Base-by-base conservation (phyloP, 2,113 vertebrate genomes). In the Scartelaos histophorus region DNA sequence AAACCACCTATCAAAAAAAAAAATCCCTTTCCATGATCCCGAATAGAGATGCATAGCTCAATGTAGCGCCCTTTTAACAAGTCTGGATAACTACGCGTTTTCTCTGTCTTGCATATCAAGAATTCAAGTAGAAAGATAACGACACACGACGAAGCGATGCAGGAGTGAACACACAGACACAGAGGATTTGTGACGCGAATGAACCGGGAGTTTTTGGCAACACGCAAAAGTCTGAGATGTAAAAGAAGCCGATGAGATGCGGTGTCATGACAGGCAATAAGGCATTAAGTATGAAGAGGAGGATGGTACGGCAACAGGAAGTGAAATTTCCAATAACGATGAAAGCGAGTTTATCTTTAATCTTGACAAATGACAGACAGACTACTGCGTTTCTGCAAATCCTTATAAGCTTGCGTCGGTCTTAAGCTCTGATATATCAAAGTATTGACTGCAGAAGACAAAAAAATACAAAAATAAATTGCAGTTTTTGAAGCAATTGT, bases 71-170 rank as follows among this genome's bases (percentile, higher is more conserved):
- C 38, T 83, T 66, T 70, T 70, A 56, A 54, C 60, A 74, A 86
- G 75, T 85, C 80, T 71, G n/a, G 69, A 80, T 34, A 82, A 69
- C 84, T 25, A 64, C 57, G 46, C 73, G 10, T 70, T 81, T 81
- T 82, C 82, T 86, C 83, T 70, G 71, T 80, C 87, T 92, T 93
- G 90, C 91, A 93, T 93, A 91, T 91, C 84, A 84, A 91, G 82
- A 88, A 91, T 93, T 93, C 92, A 93, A 92, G 92, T 90, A 92
- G 79, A 91, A 89, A 90, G 75, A 89, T 61, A 82, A 83, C 82
- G 81, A 83, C 82, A 24, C 82, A 78, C 61, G 71, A 83, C 38
- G 66, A 81, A 69, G 78, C 53, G 68, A 67, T 17, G 71, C 7
- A 60, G 46, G 54, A 13, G 47, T 13, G 49, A n/a, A 19, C 13